Conservation (phyloP, 2,797 vertebrate species). For the Heteromormyrus szaboi region DNA sequence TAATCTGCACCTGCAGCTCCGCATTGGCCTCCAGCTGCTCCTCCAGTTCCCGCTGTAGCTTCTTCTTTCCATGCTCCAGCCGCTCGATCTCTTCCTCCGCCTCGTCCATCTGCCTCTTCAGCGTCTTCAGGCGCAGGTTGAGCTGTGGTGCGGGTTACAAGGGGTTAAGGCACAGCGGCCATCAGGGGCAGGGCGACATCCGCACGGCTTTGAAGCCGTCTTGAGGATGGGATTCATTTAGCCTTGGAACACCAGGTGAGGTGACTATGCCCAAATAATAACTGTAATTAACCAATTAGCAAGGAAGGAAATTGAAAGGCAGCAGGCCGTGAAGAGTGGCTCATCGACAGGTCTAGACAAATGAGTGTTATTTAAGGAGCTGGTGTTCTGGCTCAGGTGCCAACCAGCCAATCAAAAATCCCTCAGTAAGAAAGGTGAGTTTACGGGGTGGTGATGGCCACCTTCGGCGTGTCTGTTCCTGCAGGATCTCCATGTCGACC, state of each 20-base stretch:
- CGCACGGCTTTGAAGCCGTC: too few relatives aligned
- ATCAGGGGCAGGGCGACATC: background rate
- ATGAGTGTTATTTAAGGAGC: background rate
- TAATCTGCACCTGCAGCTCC: conserved; percentile 79
- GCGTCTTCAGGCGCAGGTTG: conserved; percentile 84
- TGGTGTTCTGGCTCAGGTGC: background rate
- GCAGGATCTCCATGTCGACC: background rate
- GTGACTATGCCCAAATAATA: background rate
- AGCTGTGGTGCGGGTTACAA: conserved; percentile 57
- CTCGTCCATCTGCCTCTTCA: conserved; percentile 91
- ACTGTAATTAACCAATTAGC: conserved; percentile 1
- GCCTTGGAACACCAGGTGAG: background rate
- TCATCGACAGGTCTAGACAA: background rate
- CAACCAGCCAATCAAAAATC: background rate
- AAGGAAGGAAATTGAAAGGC: background rate
- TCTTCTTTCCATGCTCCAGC: conserved; percentile 84
- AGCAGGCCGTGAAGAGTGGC: background rate
- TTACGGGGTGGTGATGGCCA: background rate
- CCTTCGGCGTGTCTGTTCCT: background rate
- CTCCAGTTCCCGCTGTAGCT: conserved; percentile 89
- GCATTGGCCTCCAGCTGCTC: conserved; percentile 86
- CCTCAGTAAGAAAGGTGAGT: background rate
- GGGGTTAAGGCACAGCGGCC: background rate
- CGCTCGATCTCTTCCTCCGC: conserved; percentile 95
- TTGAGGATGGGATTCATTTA: background rate